phyloP scores from a whole-genome alignment of 2,888 invertebrate species.

The Eupithecia subumbrata region DNA sequence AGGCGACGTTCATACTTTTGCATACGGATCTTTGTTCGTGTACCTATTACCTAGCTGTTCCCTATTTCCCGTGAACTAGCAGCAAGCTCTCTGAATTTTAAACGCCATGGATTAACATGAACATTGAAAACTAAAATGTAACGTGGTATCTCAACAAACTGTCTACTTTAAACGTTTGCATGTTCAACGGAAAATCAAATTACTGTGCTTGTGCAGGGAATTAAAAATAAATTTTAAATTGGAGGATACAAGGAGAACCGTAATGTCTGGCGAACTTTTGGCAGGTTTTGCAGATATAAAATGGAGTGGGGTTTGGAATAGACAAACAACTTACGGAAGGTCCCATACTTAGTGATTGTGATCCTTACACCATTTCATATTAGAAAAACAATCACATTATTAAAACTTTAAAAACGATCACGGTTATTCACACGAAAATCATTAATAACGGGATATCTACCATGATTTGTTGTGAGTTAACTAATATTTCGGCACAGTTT shows the following conservation, averaged over 20 bases:
- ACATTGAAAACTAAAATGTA: conserved; percentile 53
- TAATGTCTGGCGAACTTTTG: neutral
- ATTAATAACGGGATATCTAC: no score
- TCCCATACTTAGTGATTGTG: neutral
- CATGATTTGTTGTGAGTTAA: neutral
- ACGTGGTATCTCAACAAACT: conserved; percentile 41
- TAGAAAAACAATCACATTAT: no score
- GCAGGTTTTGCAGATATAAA: neutral
- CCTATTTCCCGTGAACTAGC: conserved; percentile 25
- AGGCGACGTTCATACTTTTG: neutral
- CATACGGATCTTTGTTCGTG: neutral
- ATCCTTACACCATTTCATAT: neutral
- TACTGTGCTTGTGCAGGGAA: conserved; percentile 33
- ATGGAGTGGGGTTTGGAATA: neutral
- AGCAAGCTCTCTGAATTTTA: conserved; percentile 64
- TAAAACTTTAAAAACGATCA: no score
- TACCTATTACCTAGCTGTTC: conserved; percentile 2
- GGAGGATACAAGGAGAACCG: conserved; percentile 10
- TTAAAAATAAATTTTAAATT: conserved; percentile 24
- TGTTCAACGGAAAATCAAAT: conserved; percentile 39
- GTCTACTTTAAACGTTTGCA: conserved; percentile 39
- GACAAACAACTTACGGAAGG: neutral
- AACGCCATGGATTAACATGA: conserved; percentile 57
- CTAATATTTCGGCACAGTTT: neutral
- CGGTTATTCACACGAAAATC: no score